Base-by-base conservation (phyloP, 2,797 vertebrate genomes). In the Phalanger gymnotis region DNA sequence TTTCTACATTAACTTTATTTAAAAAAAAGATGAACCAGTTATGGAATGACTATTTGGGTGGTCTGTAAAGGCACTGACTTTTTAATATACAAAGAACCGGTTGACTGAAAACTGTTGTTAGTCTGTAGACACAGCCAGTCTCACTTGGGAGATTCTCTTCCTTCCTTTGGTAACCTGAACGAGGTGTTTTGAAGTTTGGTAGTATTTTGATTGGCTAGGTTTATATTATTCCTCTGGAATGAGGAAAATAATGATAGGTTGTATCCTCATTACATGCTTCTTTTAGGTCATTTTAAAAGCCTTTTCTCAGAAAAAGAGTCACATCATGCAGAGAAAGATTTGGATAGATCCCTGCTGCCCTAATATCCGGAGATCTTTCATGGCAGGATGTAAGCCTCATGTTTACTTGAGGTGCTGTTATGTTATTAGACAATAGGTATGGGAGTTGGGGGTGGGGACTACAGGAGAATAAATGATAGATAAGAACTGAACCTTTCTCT, bases 111-210 rank as follows among this genome's bases (percentile, higher is more conserved):
- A 47, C 22, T 52, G 27, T 30, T 30, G 28, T 92, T 73, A 73
- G 19, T 73, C n/a, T 40, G 6, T 40, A 40, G 19, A 25, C n/a
- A 73, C 6, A 73, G n/a, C 16, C 66, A 73, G 19, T 40, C 6
- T 40, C n/a, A 73, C 66, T 61, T 61, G 31, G 54, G 54, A 89
- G 12, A 22, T 81, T 14, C 25, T 34, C 58, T 54, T 34, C 0
- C 4, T 87, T 73, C n/a, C 66, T 73, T 28, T 61, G 30, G 28
- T 91, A 54, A n/a, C 30, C 55, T n/a, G 54, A 91, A 58, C 27
- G 31, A n/a, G 58, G 54, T 47, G 91, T 96, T 94, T 92, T 30
- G 57, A 93, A 93, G 54, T 53, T 56, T 94, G 56, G 91, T 55
- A 66, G 12, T 61, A 40, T 14, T 87, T 95, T 93, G 51, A 66